Base-by-base conservation (phyloP, 2,797 vertebrate species). In the Jordanella pulchra region DNA sequence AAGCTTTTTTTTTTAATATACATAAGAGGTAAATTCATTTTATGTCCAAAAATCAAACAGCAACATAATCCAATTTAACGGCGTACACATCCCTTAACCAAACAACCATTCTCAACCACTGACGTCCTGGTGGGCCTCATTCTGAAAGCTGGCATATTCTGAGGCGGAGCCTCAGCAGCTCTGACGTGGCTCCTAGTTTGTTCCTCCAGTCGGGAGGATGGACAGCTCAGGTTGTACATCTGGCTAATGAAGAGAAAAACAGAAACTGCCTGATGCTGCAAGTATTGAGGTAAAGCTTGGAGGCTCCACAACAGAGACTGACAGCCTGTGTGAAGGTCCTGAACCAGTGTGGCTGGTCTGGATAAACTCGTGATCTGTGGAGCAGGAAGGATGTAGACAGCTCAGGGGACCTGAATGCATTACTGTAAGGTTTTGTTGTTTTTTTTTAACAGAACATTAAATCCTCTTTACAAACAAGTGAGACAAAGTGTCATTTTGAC, bases 251-350 rank as follows among this genome's bases (percentile, higher is more conserved):
- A 93, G 81, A 93, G 82, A 9, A 93, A 85, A 60, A 93, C 30
- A 23, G 84, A 87, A 35, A 91, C 86, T 25, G 89, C 93, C 83
- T 95, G 95, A 73, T 95, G 92, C 77, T 96, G 95, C 72, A 98
- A 54, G 48, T 95, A 94, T 79, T 94, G 93, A 7, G 95, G 95
- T 80, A 98, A 78, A 3, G 81, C 91, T 14, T 93, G 94, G 65
- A 96, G 58, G 61, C 77, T 93, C 53, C 90, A 88, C 39, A 91
- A 75, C 66, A 95, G 80, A 1, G 88, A 91, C 82, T 91, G 61
- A 78, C 94, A 95, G 9, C 91, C 91, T 25, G 86, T 93, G 82
- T 96, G 95, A 67, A 96, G 89, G 79, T 94, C 87, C 92, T 94
- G 83, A 55, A 79, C 47, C 65, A 82, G 45, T 65, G 17, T 15